Base-by-base conservation (phyloP, 2,113 vertebrate genomes). In the Lasiurus cinereus region DNA sequence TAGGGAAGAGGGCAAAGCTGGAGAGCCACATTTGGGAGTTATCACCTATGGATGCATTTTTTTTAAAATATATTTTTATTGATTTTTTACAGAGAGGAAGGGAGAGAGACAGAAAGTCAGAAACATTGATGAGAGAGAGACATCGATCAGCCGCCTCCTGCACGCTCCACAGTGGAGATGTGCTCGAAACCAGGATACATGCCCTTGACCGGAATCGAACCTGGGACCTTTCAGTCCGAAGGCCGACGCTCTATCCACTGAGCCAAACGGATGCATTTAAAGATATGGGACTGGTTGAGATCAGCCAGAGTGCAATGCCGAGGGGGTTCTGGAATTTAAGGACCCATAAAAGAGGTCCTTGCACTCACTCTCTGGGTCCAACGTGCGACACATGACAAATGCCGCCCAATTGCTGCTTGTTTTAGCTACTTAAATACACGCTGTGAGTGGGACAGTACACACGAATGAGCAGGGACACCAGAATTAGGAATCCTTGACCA, bases 301-400 rank as follows among this genome's bases (percentile, higher is more conserved):
- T 95, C 59, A 90, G 39, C 22, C 27, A 72, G 33, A 84, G 18
- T 8, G 27, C 67, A 88, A 50, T 14, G 3, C 22, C 56, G 54
- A 94, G 29, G 46, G 29, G 36, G 22, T 70, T 79, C 46, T 52
- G 79, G 72, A 52, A 87, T 12, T 80, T 77, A 95, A 83, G 64
- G 78, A 79, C 24, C 29, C 78, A 83, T 1, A 69, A 52, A 70
- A 74, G 52, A 64, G 21, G 39, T 27, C 87, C 79, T 93, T 79
- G 66, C 76, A 73, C 66, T 88, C 50, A 11, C 24, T 72, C 24
- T 76, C 76, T 70, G 19, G 31, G 62, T 88, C 77, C 88, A 82
- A 72, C 69, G 31, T 56, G 62, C 77, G 82, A 86, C 91, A 94
- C 27, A 69, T 56, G 73, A 85, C 66, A 89, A 76, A 95, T 31